Base-by-base conservation (phyloP, 2,797 vertebrate species). In the Syncerus caffer region DNA sequence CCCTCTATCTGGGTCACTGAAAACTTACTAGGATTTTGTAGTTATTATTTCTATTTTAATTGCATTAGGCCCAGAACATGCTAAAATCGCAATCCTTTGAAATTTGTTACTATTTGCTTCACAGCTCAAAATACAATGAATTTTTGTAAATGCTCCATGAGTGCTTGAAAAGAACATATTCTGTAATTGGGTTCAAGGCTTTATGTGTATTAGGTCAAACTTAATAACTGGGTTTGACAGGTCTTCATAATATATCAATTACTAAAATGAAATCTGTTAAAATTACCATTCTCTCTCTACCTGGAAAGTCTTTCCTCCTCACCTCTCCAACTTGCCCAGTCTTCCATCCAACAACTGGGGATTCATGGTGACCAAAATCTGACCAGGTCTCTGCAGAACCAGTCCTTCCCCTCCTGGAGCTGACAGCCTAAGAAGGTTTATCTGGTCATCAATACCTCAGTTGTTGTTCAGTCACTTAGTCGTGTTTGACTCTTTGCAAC, bases 41-140 rank as follows among this genome's bases (percentile, higher is more conserved):
- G 53, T 89, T 85, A 71, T 76, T 89, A 93, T 80, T 94, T 95
- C 87, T 90, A 45, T 27, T 67, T 93, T 85, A 76, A 85, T 62
- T 92, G 57, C 42, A 60, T 92, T 94, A 76, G 47, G n/a, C 90
- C 50, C 53, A 85, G 64, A 95, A 91, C 42, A 79, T 50, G 34
- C 38, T 88, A 80, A 95, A 19, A 47, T 67, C 10, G 29, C 29
- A 86, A 29, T 58, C 79, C 9, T 78, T 62, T 76, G 74, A 96
- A 97, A 96, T n/a, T 53, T 89, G 47, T 76, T 45, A 23, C 42
- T 31, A 89, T 79, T 94, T 85, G 31, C 45, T 87, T 85, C 60
- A 93, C 31, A 21, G 23, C 29, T 97, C 25, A 83, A n/a, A 90
- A 92, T 15, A 57, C 55, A n/a, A 51, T 82, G 42, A 51, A 15